Conservation (phyloP, 2,113 vertebrate species). For the Diphyllodes magnificus region DNA sequence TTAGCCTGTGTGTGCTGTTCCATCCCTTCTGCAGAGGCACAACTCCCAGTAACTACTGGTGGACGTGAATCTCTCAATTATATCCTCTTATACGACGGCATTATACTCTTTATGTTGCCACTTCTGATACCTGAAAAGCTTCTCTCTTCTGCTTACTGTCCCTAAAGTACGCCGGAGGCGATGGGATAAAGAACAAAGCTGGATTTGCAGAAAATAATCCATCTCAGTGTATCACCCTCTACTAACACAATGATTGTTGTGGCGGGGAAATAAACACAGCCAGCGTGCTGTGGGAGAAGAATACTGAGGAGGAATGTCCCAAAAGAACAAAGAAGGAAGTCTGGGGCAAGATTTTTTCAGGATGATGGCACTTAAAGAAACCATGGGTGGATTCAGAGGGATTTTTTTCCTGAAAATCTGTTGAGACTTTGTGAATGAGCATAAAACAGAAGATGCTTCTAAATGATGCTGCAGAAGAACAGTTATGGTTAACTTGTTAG, state of each 20-base stretch:
- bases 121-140: constrained; percentile 52
- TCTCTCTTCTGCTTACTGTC: constrained; percentile 9
- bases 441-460: background rate
- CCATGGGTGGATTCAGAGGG: background rate
- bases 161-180: background rate
- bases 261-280: constrained; percentile 24
- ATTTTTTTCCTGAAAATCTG: background rate
- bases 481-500: background rate
- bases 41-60: background rate
- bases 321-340: constrained; percentile 1
- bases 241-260: background rate
- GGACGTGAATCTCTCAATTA: background rate
- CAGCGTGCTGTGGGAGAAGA: constrained; percentile 11
- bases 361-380: constrained; percentile 20
- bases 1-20: background rate
- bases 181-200: constrained; percentile 52
- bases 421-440: background rate
- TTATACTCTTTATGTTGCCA: background rate
- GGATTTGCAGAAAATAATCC: constrained; percentile 58
- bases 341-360: constrained; percentile 28
- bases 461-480: background rate
- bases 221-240: constrained; percentile 1
- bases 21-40: background rate
- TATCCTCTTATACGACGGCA: background rate
- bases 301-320: background rate